Evolutionary conservation across 2,888 invertebrate genomes (phyloP).

Genomic region (Pseudococcus viburni): DNA sequence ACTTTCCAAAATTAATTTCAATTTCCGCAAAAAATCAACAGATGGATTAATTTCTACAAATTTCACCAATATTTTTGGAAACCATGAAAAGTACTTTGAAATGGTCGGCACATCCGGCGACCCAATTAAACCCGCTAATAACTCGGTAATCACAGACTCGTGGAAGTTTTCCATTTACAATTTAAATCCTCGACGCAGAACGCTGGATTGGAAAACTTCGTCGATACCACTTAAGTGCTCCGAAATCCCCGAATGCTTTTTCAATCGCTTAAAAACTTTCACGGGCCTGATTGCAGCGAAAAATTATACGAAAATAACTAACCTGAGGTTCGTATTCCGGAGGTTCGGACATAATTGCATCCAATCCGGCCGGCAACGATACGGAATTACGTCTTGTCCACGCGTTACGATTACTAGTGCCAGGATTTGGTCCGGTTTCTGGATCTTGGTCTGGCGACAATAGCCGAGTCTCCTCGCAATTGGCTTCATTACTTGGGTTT

Average conservation of each 20-base stretch:
- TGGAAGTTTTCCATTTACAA: background rate
- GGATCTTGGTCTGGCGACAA: slow-evolving; percentile 14
- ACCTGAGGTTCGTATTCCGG: slow-evolving; percentile 72
- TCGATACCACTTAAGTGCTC: slow-evolving; percentile 16
- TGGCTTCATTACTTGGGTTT: slow-evolving; percentile 7
- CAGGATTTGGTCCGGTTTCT: background rate
- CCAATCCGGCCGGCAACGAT: slow-evolving; percentile 81
- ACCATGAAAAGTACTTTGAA: background rate
- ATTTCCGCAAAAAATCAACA: too few species aligned
- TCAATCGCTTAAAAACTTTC: background rate
- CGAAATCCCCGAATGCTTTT: slow-evolving; percentile 43
- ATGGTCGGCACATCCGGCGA: background rate
- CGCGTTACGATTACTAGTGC: slow-evolving; percentile 67
- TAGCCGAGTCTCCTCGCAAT: background rate
- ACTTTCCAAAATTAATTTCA: too few species aligned
- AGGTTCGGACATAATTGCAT: slow-evolving; percentile 76
- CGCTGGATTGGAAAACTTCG: slow-evolving; percentile 8
- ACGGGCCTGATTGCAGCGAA: background rate
- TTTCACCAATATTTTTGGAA: background rate
- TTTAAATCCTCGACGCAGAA: background rate
- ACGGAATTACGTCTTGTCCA: slow-evolving; percentile 79
- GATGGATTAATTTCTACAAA: background rate
- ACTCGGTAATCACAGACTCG: background rate
- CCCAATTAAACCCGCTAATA: background rate
- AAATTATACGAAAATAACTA: background rate